A percentile compares a stretch with the other conserved stretches of the same genome.
Conservation (phyloP, 37 sponge, comb jelly and placozoan species). For the Eunapius fragilis region DNA sequence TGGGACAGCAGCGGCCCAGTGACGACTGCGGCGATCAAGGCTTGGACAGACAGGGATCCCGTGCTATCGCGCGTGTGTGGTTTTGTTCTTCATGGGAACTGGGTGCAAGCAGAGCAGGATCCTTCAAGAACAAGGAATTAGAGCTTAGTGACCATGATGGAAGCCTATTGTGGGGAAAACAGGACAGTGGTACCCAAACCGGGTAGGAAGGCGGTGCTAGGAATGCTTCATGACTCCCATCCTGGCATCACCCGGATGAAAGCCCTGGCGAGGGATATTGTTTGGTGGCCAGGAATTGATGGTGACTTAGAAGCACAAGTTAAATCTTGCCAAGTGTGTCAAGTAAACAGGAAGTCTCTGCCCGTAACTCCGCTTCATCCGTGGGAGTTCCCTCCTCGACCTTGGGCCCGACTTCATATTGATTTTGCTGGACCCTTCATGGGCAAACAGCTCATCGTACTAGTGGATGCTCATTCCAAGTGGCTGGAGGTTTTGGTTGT, state of each 20-base stretch:
- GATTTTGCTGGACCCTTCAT: slow-evolving; percentile 35
- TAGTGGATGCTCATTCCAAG: slow-evolving; percentile 51
- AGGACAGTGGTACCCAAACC: neutral
- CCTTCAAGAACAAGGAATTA: slow-evolving; percentile 1
- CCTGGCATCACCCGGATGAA: slow-evolving; percentile 26
- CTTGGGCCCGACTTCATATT: slow-evolving; percentile 30
- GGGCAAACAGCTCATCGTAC: slow-evolving; percentile 18
- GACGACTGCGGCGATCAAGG: neutral
- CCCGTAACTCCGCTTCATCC: slow-evolving; percentile 31
- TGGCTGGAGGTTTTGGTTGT: slow-evolving; percentile 36
- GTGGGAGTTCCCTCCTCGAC: slow-evolving; percentile 29
- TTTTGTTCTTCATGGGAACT: neutral
- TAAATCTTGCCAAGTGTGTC: slow-evolving; percentile 8
- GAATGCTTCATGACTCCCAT: slow-evolving; percentile 23
- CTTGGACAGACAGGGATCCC: neutral
- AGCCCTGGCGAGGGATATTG: slow-evolving; percentile 1
- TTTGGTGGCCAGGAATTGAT: slow-evolving; percentile 39
- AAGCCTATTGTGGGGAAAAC: slow-evolving; percentile 3
- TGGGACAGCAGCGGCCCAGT: neutral
- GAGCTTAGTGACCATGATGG: slow-evolving; percentile 24
- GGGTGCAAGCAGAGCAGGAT: neutral
- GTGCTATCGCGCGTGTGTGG: slow-evolving; percentile 1
- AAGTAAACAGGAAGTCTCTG: slow-evolving; percentile 11
- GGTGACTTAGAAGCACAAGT: slow-evolving; percentile 5
- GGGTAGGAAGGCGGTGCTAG: neutral